phyloP scores from a whole-genome alignment of 2,113 vertebrate genomes.

The Sphyrna mokarran region DNA sequence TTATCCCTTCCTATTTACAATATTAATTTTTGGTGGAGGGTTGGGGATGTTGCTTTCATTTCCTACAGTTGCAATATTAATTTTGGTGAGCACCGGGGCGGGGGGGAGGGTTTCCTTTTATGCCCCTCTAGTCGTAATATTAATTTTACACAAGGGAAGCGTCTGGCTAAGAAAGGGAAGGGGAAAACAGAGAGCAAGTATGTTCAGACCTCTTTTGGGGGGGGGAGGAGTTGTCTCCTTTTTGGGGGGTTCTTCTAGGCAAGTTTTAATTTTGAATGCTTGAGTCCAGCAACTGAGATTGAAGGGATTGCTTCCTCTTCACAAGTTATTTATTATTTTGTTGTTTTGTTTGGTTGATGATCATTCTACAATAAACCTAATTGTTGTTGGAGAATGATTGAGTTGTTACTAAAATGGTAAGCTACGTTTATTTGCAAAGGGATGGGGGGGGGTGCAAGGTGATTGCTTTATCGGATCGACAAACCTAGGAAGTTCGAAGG shows the following conservation, averaged over 20 bases:
- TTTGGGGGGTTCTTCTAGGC: too few species aligned
- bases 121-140: neutral
- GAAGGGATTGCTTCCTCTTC: neutral
- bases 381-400: neutral
- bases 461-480: neutral
- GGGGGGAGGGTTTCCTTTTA: too few species aligned
- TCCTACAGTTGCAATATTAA: too few species aligned
- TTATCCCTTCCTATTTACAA: neutral
- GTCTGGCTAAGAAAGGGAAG: neutral
- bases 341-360: neutral
- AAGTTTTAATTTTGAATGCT: too few species aligned
- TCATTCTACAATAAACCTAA: neutral
- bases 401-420: neutral
- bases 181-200: neutral
- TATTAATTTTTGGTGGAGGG: too few species aligned
- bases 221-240: too few species aligned
- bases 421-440: neutral
- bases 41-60: too few species aligned
- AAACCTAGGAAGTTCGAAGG: neutral
- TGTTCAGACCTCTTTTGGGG: neutral
- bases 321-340: neutral
- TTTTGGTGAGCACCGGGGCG: too few species aligned
- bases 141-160: neutral
- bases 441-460: neutral
- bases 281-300: neutral